A percentile compares a stretch with the other conserved stretches of the same genome.
Conservation (phyloP, 2,113 vertebrate species). For the Dascyllus trimaculatus region DNA sequence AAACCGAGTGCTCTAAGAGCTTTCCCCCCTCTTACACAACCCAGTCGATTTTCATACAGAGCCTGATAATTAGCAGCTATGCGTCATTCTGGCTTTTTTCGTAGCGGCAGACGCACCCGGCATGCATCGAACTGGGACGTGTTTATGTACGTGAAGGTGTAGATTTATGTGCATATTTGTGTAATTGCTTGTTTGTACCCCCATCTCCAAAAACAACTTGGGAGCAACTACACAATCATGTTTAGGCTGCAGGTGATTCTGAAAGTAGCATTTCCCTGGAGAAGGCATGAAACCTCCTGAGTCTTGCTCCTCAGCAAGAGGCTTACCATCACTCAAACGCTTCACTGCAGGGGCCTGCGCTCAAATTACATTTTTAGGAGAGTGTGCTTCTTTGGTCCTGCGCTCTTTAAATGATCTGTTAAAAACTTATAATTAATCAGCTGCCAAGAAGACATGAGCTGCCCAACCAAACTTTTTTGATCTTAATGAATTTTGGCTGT, state of each 20-base stretch:
- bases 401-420: conserved; percentile 59
- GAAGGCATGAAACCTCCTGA: conserved; percentile 65
- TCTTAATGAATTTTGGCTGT: conserved; percentile 38
- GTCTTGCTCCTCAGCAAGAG: conserved; percentile 52
- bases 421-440: conserved; percentile 60
- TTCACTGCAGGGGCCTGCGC: conserved; percentile 68
- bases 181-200: conserved; percentile 80
- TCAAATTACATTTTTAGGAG: conserved; percentile 60
- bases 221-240: conserved; percentile 68
- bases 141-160: conserved; percentile 11
- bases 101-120: conserved; percentile 38
- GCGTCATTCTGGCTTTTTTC: conserved; percentile 63
- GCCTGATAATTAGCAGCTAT: conserved; percentile 75
- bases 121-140: background rate
- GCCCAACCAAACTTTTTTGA: conserved; percentile 45
- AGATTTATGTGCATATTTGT: conserved; percentile 47
- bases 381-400: conserved; percentile 34
- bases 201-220: conserved; percentile 73
- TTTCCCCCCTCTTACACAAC: conserved; percentile 41
- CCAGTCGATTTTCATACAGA: conserved; percentile 67
- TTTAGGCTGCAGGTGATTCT: conserved; percentile 84
- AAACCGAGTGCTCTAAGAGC: conserved; percentile 57
- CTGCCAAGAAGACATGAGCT: conserved; percentile 10
- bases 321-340: conserved; percentile 74
- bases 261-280: conserved; percentile 78